Base-by-base conservation (phyloP, 1,140 invertebrate species). In the Bradynema listronoti region DNA sequence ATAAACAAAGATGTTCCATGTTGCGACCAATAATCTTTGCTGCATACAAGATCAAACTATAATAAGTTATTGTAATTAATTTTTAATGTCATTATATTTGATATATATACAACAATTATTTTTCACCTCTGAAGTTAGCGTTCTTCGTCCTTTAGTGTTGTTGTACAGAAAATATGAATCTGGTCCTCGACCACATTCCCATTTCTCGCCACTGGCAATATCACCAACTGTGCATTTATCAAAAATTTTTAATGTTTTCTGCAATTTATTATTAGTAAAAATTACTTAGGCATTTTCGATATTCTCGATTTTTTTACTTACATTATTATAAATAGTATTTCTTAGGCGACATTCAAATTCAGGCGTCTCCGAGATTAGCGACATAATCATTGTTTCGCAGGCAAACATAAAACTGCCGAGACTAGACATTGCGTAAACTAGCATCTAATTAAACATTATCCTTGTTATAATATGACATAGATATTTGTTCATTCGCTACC, bases 321-420 rank as follows among this genome's bases (percentile, higher is more conserved):
- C 16, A 59, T 7, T 19, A 36, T 63, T 9, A 25, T 6, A 2
- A 39, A 63, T 55, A 54, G 32, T 27, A 45, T 27, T 24, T n/a
- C 19, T 25, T 29, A 24, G 33, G 19, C 6, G 0, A 9, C 42
- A 29, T 11, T 30, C 30, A 16, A 62, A 45, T 63, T 25, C 2
- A 11, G 24, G 51, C n/a, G 30, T 9, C 22, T 65, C 39, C 14
- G 45, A 45, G 33, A 71, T 63, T 27, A 68, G 27, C 14, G 69
- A 53, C 33, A 73, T 69, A 7, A 69, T 55, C 68, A 71, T 69
- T 9, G 70, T 73, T 42, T 73, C 65, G 41, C 29, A 62, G 11
- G 64, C 54, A 45, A 63, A 69, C 11, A 69, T 19, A n/a, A 73
- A 56, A 27, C 46, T 46, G 19, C 41, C 60, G 29, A 69, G n/a